These are phyloP conservation scores for Agrochola circellaris DNA, from an alignment of 2,888 invertebrate species.

Conservation along the genomic window DNA sequence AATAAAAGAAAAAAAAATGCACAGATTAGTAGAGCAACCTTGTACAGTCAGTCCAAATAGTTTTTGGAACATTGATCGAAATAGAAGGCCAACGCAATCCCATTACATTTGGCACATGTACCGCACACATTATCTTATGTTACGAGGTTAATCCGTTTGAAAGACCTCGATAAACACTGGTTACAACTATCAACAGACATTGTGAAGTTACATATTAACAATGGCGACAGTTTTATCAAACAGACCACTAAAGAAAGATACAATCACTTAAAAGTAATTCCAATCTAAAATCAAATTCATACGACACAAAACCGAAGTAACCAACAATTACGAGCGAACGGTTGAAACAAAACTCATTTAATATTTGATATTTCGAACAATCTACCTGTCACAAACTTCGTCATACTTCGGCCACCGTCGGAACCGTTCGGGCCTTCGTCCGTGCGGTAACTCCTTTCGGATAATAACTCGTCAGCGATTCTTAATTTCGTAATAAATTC, in stretches of 20 bases:
- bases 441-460: constrained; percentile 30
- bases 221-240: neutral
- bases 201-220: neutral
- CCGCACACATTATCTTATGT: constrained; percentile 33
- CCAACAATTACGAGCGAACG: constrained; percentile 30
- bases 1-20: neutral
- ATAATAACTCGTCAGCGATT: constrained; percentile 71
- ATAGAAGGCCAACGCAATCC: constrained; percentile 26
- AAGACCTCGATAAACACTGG: constrained; percentile 15
- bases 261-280: constrained; percentile 13
- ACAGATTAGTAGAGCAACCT: constrained; percentile 8
- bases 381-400: constrained; percentile 38
- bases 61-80: constrained; percentile 20
- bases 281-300: constrained; percentile 11
- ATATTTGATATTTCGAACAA: constrained; percentile 51
- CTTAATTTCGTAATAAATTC: constrained; percentile 71
- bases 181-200: neutral
- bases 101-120: constrained; percentile 55
- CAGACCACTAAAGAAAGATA: neutral
- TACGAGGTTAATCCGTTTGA: constrained; percentile 8
- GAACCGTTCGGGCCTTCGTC: constrained; percentile 3
- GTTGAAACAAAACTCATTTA: constrained; percentile 48
- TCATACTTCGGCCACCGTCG: constrained; percentile 34
- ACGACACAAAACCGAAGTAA: constrained; percentile 26
- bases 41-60: constrained; percentile 2